phyloP scores from a whole-genome alignment of 2,797 vertebrate species.

The Lophotriccus pileatus region DNA sequence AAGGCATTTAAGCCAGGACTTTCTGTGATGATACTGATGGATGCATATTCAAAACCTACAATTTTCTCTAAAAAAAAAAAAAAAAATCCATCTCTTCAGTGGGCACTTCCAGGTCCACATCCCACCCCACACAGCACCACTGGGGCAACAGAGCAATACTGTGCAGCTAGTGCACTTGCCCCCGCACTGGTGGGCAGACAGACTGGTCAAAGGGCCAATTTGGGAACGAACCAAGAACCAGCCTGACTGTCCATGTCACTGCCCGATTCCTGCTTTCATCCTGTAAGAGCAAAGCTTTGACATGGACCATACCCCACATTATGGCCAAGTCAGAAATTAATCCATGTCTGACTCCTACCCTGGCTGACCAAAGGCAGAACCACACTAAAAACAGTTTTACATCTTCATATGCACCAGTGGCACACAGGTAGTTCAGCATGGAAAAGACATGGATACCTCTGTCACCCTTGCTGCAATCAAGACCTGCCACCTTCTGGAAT shows the following conservation, averaged over 20 bases:
- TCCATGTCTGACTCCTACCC: neutral
- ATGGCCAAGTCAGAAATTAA: neutral
- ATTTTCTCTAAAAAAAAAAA: neutral
- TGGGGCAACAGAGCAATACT: neutral
- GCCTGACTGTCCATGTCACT: neutral
- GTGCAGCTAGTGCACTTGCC: accelerated
- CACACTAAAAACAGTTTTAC: neutral
- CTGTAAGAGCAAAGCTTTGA: neutral
- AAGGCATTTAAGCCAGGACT: neutral
- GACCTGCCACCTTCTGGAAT: neutral
- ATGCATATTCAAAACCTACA: neutral
- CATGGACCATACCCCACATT: accelerated
- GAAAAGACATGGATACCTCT: neutral
- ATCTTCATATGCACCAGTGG: neutral
- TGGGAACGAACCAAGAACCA: neutral
- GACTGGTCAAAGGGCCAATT: neutral
- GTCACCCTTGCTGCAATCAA: neutral
- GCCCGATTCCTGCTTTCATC: neutral
- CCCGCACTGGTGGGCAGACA: neutral
- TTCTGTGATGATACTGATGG: neutral
- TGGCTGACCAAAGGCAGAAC: neutral
- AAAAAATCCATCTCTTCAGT: neutral
- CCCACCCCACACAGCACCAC: neutral
- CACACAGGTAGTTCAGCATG: neutral
- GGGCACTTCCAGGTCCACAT: neutral